Evolutionary conservation across 2,113 vertebrate genomes (phyloP).

Genomic region (Sinocyclocheilus grahami): DNA sequence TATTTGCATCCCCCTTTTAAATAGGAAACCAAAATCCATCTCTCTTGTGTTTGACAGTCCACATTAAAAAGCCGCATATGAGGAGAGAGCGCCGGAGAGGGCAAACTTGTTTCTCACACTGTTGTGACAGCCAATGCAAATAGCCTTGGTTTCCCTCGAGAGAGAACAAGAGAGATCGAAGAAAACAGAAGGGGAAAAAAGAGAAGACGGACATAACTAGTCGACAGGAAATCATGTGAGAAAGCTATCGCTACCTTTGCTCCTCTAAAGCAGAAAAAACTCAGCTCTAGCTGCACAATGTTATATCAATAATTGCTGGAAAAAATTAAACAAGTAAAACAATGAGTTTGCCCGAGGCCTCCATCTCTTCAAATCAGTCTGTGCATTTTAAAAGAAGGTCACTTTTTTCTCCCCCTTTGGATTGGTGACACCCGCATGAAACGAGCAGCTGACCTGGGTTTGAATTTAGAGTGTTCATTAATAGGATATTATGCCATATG

Average conservation of each 20-base stretch:
- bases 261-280: constrained; percentile 65
- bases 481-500: constrained; percentile 99
- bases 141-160: constrained; percentile 64
- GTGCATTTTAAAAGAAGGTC: constrained; percentile 85
- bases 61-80: constrained; percentile 68
- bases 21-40: constrained; percentile 63
- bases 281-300: constrained; percentile 73
- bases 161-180: constrained; percentile 52
- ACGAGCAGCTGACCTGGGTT: constrained; percentile 98
- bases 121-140: constrained; percentile 78
- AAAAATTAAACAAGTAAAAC: constrained; percentile 79
- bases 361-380: constrained; percentile 73
- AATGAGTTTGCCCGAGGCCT: constrained; percentile 73
- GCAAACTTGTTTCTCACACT: constrained; percentile 73
- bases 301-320: constrained; percentile 82
- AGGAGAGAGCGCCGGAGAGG: constrained; percentile 61
- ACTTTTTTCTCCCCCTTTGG: constrained; percentile 75
- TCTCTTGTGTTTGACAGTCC: constrained; percentile 72
- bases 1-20: constrained; percentile 63
- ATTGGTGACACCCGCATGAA: constrained; percentile 89
- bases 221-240: constrained; percentile 49
- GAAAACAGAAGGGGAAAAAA: constrained; percentile 48
- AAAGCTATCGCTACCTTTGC: constrained; percentile 49
- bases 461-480: constrained; percentile 99
- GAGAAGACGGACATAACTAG: constrained; percentile 51